Evolutionary conservation across 37 sponge, comb jelly and placozoan genomes (phyloP), one percentile per base, ranked within the genome.

Genomic region (Ianthella basta): DNA sequence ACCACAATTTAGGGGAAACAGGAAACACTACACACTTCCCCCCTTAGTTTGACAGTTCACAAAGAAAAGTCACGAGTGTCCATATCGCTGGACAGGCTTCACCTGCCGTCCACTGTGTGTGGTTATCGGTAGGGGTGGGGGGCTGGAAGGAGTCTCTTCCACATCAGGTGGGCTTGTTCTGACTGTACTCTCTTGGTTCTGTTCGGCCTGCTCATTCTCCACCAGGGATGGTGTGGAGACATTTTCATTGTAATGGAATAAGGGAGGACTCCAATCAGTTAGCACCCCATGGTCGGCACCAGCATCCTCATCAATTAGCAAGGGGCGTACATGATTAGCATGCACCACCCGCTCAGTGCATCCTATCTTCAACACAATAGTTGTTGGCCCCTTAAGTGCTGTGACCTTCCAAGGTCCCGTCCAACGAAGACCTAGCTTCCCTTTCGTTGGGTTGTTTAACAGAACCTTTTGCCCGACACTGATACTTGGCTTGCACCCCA

Each of bases 391-490:
- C 27, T 30, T 72, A 6, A 72, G 8, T 5, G 2, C 38, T 35
- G 21, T 72, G 39, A 72, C 74, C 37, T 3, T 5, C 12, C 74
- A 72, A 38, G 74, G 74, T 29, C 74, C 74, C 6, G 74, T 72
- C 74, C 74, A 72, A 21, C 74, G 33, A 35, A 36, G 74, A 36
- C 13, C 74, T n/a, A 72, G 74, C 39, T 72, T 72, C 5, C 74
- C 74, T 6, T 21, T 36, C 4, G 38, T 38, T 3, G 36, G 35
- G 36, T 72, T 72, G 36, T 72, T 72, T 36, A 72, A 12, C 4
- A 72, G 74, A 29, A 38, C 74, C 36, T 72, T 5, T 12, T 72
- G 74, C 8, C 74, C 74, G 13, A 38, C 38, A 3, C 21, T 29
- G 38, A 72, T 6, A 38, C 74, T 5, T 33, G 24, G 4, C 29